Evolutionary conservation across 2,797 vertebrate species (phyloP).

Genomic region (Neomorphus geoffroyi): DNA sequence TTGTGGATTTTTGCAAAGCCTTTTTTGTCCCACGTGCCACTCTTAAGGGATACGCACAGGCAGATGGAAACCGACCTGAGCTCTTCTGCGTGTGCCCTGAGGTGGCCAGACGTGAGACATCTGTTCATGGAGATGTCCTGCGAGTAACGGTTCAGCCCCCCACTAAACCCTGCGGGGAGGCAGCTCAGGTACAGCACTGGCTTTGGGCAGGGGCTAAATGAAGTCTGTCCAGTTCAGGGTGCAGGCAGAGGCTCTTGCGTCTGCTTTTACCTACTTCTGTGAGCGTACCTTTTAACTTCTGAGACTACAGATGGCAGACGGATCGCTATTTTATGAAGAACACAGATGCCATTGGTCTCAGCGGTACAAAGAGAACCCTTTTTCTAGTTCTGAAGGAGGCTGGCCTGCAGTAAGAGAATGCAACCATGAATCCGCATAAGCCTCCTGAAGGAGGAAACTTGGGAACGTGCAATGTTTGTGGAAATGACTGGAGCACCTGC

Average conservation of each 20-base stretch:
- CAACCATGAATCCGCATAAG: neutral
- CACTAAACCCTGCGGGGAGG: neutral
- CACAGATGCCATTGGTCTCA: neutral
- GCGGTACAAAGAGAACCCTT: neutral
- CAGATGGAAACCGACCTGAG: neutral
- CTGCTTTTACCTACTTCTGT: neutral
- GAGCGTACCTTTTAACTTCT: neutral
- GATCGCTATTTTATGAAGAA: conserved; percentile 60
- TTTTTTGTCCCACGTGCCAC: neutral
- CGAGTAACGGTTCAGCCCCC: accelerated
- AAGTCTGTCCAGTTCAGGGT: neutral
- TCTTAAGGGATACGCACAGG: neutral
- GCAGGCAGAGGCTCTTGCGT: neutral
- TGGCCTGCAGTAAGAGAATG: neutral
- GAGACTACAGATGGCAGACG: neutral
- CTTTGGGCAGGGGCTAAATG: neutral
- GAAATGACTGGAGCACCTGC: neutral
- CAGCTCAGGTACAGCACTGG: neutral
- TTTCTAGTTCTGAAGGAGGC: neutral
- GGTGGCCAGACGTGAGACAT: conserved; percentile 44
- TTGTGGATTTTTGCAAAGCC: neutral
- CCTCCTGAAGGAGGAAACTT: neutral
- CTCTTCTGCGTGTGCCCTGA: neutral
- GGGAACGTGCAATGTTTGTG: neutral
- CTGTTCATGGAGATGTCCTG: neutral